These are phyloP conservation scores for Orthosia gothica DNA, from an alignment of 2,888 invertebrate genomes.

Conservation along the genomic window DNA sequence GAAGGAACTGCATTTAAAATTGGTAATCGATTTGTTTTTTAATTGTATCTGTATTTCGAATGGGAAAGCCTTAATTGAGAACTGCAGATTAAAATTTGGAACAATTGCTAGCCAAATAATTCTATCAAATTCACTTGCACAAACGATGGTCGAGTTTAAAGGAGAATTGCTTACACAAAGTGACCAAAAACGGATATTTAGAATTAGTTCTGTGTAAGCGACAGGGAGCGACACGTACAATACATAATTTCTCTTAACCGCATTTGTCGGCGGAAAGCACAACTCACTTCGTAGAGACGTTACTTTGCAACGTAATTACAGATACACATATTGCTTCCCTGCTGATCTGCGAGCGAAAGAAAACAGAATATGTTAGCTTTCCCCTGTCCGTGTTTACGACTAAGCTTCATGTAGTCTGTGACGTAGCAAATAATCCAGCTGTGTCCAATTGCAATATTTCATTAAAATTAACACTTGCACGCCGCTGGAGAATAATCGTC, in stretches of 20 bases:
- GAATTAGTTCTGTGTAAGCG: constrained; percentile 69
- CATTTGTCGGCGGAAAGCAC: constrained; percentile 68
- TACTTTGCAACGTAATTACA: constrained; percentile 67
- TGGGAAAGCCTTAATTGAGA: constrained; percentile 32
- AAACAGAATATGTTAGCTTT: constrained; percentile 42
- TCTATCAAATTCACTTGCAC: constrained; percentile 28
- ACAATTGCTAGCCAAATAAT: constrained; percentile 45
- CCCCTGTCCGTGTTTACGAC: constrained; percentile 17
- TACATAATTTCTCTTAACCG: constrained; percentile 78
- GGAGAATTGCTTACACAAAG: constrained; percentile 61
- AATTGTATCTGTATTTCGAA: constrained; percentile 28
- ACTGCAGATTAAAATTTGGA: constrained; percentile 31
- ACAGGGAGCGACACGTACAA: constrained; percentile 67
- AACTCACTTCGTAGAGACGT: constrained; percentile 49
- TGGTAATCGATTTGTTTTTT: too few relatives aligned
- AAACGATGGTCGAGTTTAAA: constrained; percentile 46
- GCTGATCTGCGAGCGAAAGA: constrained; percentile 56
- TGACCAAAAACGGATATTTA: constrained; percentile 66
- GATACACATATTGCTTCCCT: constrained; percentile 58
- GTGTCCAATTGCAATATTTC: constrained; percentile 49
- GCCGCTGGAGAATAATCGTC: constrained; percentile 17
- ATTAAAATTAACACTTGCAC: constrained; percentile 43
- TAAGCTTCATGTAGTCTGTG: constrained; percentile 23
- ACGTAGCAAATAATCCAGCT: constrained; percentile 24
- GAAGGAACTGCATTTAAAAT: too few relatives aligned